Percentiles rank a stretch among this genome's conserved stretches.
Evolutionary conservation across 2,113 vertebrate species (phyloP).

Genomic region (Salvator merianae): DNA sequence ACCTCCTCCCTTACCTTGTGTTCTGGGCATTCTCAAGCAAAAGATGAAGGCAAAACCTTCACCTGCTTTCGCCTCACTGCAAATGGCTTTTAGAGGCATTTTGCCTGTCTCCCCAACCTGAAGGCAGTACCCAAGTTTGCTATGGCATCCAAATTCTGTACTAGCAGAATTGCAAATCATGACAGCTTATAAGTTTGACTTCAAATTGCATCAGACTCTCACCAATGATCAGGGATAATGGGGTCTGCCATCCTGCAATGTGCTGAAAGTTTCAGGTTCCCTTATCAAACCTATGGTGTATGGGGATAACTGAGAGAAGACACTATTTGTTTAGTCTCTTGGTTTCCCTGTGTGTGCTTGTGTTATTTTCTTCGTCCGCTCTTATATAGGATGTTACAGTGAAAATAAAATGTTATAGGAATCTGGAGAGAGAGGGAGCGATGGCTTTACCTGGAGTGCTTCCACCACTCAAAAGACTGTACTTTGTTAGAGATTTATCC

Average conservation of each 20-base stretch:
- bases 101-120: too few relatives aligned
- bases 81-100: too few relatives aligned
- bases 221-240: background rate
- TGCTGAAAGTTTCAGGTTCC: background rate
- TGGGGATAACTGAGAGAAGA: background rate
- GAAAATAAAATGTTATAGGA: background rate
- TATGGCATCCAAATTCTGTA: too few relatives aligned
- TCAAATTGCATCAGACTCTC: background rate
- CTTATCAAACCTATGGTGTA: background rate
- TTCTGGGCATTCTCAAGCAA: too few relatives aligned
- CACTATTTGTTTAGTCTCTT: background rate
- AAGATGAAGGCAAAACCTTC: too few relatives aligned
- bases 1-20: too few relatives aligned
- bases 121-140: too few relatives aligned
- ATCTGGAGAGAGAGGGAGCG: background rate
- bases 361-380: background rate
- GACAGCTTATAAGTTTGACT: background rate
- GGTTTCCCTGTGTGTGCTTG: background rate
- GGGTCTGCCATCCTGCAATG: background rate
- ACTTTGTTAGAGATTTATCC: background rate
- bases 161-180: background rate
- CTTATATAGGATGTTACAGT: background rate
- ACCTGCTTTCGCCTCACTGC: too few relatives aligned
- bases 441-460: background rate
- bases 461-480: background rate